A percentile compares a stretch with the other conserved stretches of the same genome.
These are phyloP conservation scores for Polydesmus complanatus DNA, from an alignment of 2,888 invertebrate genomes.

Conservation along the genomic window DNA sequence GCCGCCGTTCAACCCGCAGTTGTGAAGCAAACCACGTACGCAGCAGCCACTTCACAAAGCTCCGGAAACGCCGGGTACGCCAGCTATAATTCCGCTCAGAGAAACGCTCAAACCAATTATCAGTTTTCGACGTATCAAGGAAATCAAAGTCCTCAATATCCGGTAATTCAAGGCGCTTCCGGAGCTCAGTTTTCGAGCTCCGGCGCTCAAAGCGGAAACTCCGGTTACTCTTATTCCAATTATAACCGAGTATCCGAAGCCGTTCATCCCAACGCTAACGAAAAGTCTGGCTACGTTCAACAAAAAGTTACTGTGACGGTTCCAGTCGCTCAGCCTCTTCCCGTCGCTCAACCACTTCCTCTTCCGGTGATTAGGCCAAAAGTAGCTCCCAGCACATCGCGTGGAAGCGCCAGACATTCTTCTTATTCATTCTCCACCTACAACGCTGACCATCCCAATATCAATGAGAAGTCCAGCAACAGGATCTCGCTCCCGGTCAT, in stretches of 20 bases:
- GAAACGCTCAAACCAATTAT: background rate
- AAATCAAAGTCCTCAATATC: background rate
- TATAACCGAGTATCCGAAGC: background rate
- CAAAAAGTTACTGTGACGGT: too few species aligned
- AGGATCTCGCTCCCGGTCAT: too few species aligned
- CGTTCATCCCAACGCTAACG: background rate
- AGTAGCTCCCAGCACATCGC: too few species aligned
- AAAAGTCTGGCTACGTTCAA: background rate
- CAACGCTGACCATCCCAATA: background rate
- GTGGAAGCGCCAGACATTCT: too few species aligned
- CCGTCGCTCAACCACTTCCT: too few species aligned
- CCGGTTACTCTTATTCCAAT: background rate
- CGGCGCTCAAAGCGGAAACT: background rate
- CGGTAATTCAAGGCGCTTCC: background rate
- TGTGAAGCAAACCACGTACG: too few species aligned
- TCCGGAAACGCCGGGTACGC: too few species aligned
- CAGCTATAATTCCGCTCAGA: background rate
- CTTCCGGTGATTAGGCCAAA: too few species aligned
- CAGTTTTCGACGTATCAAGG: background rate
- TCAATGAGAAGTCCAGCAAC: background rate
- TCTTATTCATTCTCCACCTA: too few species aligned
- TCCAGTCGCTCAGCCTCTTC: too few species aligned
- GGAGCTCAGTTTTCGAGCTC: background rate
- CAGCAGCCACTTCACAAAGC: too few species aligned
- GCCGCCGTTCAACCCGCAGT: too few species aligned